Percentiles rank a stretch among this genome's conserved stretches.
Evolutionary conservation across 2,113 vertebrate species (phyloP).

Genomic region (Lagenorhynchus albirostris): DNA sequence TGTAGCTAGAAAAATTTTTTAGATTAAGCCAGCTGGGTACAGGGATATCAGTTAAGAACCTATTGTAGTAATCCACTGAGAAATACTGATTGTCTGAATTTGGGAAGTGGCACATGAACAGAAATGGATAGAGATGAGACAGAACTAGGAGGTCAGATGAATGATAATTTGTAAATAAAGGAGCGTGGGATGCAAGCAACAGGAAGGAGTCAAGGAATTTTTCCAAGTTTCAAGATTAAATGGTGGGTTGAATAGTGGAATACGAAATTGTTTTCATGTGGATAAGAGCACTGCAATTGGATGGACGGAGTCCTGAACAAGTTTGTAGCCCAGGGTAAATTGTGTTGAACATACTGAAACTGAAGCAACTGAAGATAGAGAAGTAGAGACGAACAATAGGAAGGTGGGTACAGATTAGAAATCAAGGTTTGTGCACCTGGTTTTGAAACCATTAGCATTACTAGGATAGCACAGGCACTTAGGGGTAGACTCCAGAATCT

Average conservation of each 20-base stretch:
- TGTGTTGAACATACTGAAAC: neutral
- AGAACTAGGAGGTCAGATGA: neutral
- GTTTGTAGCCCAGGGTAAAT: neutral
- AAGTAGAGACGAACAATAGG: neutral
- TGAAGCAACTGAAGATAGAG: neutral
- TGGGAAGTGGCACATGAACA: neutral
- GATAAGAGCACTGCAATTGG: neutral
- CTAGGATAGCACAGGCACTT: neutral
- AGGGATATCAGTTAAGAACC: neutral
- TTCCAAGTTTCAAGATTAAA: neutral
- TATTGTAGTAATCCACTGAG: neutral
- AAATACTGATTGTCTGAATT: neutral
- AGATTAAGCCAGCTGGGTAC: neutral
- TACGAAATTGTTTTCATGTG: neutral
- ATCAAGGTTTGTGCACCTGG: neutral
- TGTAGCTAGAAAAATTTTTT: neutral
- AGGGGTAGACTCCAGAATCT: neutral
- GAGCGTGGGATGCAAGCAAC: neutral
- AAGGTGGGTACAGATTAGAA: neutral
- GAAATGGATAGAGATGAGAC: neutral
- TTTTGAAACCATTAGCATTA: neutral
- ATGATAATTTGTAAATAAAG: neutral
- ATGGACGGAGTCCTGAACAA: neutral
- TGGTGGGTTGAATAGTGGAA: neutral
- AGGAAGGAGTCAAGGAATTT: neutral